A percentile compares a stretch with the other conserved stretches of the same genome.
These are phyloP conservation scores for Teleogryllus occipitalis DNA, from an alignment of 1,140 invertebrate species.

Conservation along the genomic window DNA sequence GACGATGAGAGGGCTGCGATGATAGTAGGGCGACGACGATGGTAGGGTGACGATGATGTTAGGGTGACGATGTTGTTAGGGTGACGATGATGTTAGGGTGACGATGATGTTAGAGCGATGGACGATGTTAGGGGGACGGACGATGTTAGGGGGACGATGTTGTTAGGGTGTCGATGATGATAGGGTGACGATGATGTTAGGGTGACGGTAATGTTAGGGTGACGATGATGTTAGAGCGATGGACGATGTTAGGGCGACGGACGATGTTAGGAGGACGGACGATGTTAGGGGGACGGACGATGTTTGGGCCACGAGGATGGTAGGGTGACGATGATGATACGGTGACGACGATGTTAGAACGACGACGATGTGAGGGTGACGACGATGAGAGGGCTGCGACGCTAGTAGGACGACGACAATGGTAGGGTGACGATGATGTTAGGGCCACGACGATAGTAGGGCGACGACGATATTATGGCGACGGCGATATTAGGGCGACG, in stretches of 20 bases:
- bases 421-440: not conserved
- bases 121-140: not conserved
- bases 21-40: too few relatives aligned
- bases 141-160: too few relatives aligned
- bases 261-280: too few relatives aligned
- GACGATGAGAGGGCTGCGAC: not conserved
- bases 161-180: too few relatives aligned
- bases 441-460: not conserved
- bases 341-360: not conserved
- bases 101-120: not conserved
- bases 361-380: not conserved
- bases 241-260: too few relatives aligned
- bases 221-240: too few relatives aligned
- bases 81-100: too few relatives aligned
- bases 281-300: too few relatives aligned
- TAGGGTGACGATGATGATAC: conserved; percentile 3
- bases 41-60: not conserved
- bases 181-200: too few relatives aligned
- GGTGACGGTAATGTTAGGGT: too few relatives aligned
- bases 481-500: not conserved
- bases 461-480: not conserved
- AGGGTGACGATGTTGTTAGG: not conserved
- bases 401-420: not conserved
- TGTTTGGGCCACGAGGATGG: too few relatives aligned
- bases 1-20: too few relatives aligned